These are phyloP conservation scores for Camarhynchus parvulus DNA, from an alignment of 2,113 vertebrate genomes.

Conservation along the genomic window DNA sequence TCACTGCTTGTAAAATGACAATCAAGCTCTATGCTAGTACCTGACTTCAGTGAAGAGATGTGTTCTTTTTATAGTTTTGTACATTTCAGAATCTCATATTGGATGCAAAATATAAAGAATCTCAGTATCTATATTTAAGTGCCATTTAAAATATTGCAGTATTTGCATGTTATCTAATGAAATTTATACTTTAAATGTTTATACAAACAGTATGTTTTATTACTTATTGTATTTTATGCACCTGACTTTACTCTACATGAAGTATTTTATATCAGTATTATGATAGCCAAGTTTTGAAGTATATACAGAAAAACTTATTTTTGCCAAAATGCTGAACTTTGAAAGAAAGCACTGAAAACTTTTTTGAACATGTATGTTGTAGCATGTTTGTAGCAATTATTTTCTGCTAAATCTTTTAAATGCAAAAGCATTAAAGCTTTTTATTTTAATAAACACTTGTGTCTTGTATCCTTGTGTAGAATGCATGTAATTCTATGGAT, in stretches of 20 bases:
- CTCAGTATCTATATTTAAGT: constrained; percentile 78
- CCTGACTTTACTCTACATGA: constrained; percentile 80
- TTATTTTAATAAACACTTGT: constrained; percentile 79
- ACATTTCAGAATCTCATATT: constrained; percentile 72
- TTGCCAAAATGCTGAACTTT: constrained; percentile 78
- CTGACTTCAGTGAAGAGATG: constrained; percentile 78
- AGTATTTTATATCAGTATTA: constrained; percentile 89
- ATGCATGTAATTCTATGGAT: not conserved
- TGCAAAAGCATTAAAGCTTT: constrained; percentile 76
- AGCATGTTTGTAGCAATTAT: constrained; percentile 70
- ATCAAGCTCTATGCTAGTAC: constrained; percentile 79
- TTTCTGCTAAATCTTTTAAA: constrained; percentile 68
- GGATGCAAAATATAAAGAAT: constrained; percentile 71
- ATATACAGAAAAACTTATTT: constrained; percentile 72
- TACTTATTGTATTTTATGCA: constrained; percentile 74
- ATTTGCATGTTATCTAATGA: constrained; percentile 87
- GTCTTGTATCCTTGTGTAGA: not conserved
- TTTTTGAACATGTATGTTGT: constrained; percentile 56
- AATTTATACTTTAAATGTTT: constrained; percentile 81
- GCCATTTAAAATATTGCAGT: constrained; percentile 81
- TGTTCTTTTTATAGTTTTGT: constrained; percentile 80
- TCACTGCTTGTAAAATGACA: constrained; percentile 81
- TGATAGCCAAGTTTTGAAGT: constrained; percentile 79
- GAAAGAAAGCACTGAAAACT: constrained; percentile 74
- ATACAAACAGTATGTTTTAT: constrained; percentile 75